phyloP scores from a whole-genome alignment of 2,797 vertebrate genomes.

The Coluber constrictor region DNA sequence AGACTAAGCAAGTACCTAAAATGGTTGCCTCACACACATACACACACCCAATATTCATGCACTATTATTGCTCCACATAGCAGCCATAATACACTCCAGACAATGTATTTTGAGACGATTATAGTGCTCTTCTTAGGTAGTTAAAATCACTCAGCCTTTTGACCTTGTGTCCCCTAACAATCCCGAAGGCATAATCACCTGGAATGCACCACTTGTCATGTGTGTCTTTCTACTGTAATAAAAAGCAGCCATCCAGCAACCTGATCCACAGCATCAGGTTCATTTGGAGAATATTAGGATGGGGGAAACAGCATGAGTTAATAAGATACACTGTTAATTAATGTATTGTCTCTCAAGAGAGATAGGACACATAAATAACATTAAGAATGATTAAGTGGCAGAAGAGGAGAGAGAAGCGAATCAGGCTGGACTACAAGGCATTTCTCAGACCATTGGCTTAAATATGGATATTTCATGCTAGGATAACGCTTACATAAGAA shows the following conservation, averaged over 20 bases:
- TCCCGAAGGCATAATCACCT: conserved; percentile 36
- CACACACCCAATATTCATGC: no score
- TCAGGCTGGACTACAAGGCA: conserved; percentile 51
- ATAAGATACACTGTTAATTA: conserved; percentile 69
- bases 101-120: conserved; percentile 60
- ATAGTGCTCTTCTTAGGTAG: conserved; percentile 52
- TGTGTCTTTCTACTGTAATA: conserved; percentile 53
- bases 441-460: conserved; percentile 65
- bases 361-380: conserved; percentile 61
- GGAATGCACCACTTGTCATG: conserved; percentile 30
- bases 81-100: conserved; percentile 45
- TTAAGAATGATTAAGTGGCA: conserved; percentile 53
- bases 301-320: conserved; percentile 47
- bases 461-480: conserved; percentile 55
- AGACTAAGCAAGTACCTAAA: neutral
- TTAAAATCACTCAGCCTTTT: conserved; percentile 62
- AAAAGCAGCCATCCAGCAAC: conserved; percentile 59
- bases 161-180: conserved; percentile 49
- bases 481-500: conserved; percentile 44
- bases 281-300: conserved; percentile 24
- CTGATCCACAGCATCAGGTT: conserved; percentile 40
- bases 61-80: neutral
- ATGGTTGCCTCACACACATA: no score
- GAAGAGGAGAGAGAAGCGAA: neutral
- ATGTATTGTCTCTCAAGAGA: conserved; percentile 64